Conservation (phyloP, 2,797 vertebrate genomes). For the Microctenopoma steveboyesi region DNA sequence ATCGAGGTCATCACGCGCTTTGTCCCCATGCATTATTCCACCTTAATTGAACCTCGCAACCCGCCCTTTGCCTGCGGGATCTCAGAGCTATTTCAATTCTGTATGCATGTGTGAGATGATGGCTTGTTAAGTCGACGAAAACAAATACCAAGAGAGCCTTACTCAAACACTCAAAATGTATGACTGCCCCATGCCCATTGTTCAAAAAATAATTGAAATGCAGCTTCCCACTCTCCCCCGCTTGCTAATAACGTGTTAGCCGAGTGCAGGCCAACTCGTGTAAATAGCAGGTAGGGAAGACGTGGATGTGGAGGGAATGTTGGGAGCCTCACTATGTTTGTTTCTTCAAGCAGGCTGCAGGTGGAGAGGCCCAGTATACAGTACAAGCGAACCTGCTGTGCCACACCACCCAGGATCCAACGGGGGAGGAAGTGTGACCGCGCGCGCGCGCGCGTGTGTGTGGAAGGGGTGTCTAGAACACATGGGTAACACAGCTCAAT, state of each 20-base stretch:
- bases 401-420: constrained; percentile 61
- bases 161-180: constrained; percentile 67
- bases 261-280: constrained; percentile 52
- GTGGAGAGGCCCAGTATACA: constrained; percentile 63
- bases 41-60: constrained; percentile 74
- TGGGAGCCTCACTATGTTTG: constrained; percentile 47
- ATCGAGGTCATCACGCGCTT: constrained; percentile 68
- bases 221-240: constrained; percentile 27
- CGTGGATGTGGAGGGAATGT: constrained; percentile 39
- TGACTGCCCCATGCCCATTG: constrained; percentile 55
- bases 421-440: constrained; percentile 37
- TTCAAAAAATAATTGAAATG: constrained; percentile 64
- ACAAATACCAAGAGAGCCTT: constrained; percentile 72
- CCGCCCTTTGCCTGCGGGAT: constrained; percentile 71
- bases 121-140: constrained; percentile 75
- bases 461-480: constrained; percentile 20
- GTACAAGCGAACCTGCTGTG: constrained; percentile 70
- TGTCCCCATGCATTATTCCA: constrained; percentile 78
- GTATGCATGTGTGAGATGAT: constrained; percentile 70
- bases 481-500: constrained; percentile 52
- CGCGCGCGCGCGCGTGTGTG: neutral
- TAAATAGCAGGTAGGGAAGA: constrained; percentile 58
- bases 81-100: constrained; percentile 60
- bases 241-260: constrained; percentile 52
- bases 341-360: constrained; percentile 58